Conservation (phyloP, 2,113 vertebrate genomes). For the Hyla sarda region DNA sequence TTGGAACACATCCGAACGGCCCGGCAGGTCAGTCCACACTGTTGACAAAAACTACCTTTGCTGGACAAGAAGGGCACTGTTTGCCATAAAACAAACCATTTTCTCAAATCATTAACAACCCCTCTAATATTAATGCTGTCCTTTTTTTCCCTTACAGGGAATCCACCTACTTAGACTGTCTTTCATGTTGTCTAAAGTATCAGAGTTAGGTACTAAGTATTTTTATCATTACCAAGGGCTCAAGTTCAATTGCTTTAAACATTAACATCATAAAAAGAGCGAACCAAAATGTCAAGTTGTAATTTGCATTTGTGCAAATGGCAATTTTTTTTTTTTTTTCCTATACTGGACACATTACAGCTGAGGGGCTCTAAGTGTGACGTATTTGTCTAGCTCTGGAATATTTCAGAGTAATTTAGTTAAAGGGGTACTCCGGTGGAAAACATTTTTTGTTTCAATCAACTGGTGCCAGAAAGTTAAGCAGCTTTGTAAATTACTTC, state of each 20-base stretch:
- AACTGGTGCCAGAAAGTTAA: too few species aligned
- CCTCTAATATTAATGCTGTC: too few species aligned
- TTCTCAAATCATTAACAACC: too few species aligned
- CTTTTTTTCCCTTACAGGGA: neutral
- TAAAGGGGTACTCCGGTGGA: too few species aligned
- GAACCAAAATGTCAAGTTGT: constrained; percentile 46
- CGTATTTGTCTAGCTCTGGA: constrained; percentile 21
- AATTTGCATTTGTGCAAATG: constrained; percentile 48
- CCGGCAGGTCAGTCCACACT: too few species aligned
- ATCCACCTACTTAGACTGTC: neutral
- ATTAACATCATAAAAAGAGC: constrained; percentile 47
- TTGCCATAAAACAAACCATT: too few species aligned
- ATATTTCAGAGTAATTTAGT: constrained; percentile 19
- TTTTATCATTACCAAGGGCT: constrained; percentile 32
- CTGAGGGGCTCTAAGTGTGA: constrained; percentile 1
- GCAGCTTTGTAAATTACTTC: too few species aligned
- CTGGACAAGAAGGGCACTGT: too few species aligned
- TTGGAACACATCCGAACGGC: too few species aligned
- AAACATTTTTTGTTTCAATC: too few species aligned
- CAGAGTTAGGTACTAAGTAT: constrained; percentile 17
- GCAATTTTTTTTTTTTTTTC: constrained; percentile 47
- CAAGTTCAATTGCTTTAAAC: constrained; percentile 42
- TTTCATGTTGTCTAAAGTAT: neutral
- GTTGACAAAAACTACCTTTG: too few species aligned
- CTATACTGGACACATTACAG: constrained; percentile 22